Base-by-base conservation (phyloP, 2,888 invertebrate species). In the Meghimatium bilineatum region DNA sequence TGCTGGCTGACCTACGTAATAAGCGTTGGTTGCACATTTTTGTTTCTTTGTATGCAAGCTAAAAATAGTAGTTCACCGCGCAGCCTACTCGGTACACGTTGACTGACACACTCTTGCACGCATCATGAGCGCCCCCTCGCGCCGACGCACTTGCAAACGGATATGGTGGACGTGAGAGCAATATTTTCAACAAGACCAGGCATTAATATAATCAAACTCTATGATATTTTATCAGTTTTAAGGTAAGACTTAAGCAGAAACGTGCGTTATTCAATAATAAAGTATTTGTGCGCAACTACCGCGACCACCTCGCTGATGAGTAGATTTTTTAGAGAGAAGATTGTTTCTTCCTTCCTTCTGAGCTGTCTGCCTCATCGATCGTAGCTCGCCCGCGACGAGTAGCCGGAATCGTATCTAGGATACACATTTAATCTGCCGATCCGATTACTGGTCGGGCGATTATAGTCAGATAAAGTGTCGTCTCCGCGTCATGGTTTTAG, bases 81-180 rank as follows among this genome's bases (percentile, higher is more conserved):
- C 80, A 84, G 74, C 34, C 66, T 29, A 23, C 63, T 52, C 44
- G 29, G 75, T 80, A 81, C 83, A 83, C 83, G 77, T 67, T 63
- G 72, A 80, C 80, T 76, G 80, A 83, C 83, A 83, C 83, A 85
- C 85, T 71, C 80, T 74, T 72, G 67, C 76, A 85, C 85, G 75
- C 83, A 83, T 71, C 67, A 44, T 66, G 75, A 79, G 80, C 79
- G 84, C 84, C 80, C 72, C 77, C 84, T 84, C 84, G 80, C 75
- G 84, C 80, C 75, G 36, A 80, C 84, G 80, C 80, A 84, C 84
- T 80, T 36, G 75, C 84, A 69, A 84, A 84, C 84, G 84, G 84
- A 84, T 69, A 80, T 84, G 84, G 74, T 80, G 79, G 80, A 63
- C 52, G 63, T 44, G 23, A 60, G 49, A 82, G 29, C 76, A 71